Evolutionary conservation across 2,113 vertebrate genomes (phyloP), one percentile per base, ranked within the genome.

Genomic region (Gallinago media): DNA sequence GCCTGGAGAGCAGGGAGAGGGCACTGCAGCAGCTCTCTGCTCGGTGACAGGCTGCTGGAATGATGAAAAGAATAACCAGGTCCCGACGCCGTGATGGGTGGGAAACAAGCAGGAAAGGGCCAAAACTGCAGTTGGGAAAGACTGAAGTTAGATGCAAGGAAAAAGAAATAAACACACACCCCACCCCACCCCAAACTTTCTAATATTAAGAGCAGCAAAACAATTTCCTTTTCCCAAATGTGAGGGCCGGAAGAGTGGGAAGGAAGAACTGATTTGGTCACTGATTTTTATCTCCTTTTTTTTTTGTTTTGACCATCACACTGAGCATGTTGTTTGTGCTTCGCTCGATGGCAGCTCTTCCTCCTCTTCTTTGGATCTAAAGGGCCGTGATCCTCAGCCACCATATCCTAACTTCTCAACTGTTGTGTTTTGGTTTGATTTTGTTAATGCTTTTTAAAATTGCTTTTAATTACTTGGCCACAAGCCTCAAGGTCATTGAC

Each of bases 61-160:
- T 5, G 32, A 55, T 31, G n/a, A 40, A 12, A 66, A 42, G 27
- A 62, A 50, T 11, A n/a, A 55, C 7, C 25, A n/a, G 38, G 21
- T 73, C 49, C 46, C 29, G 0, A 0, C 11, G 18, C 27, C 21
- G 7, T 6, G 34, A 42, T 2, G 34, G 58, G 15, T 4, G 9
- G 20, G 15, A 66, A 46, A 52, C 0, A 4, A 52, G 16, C 55
- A 65, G 23, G 40, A 36, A 92, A 67, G 16, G 11, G 14, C 16
- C 66, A 63, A 16, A 62, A 32, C 9, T 1, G 12, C 22, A 65
- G 58, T 2, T 55, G 34, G 20, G 26, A 38, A 72, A 68, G 12
- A n/a, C 1, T 29, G 5, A 56, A 54, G 12, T 59, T 1, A 63
- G 31, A 85, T n/a, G 32, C 10, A 49, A 80, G 12, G 12, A 21